These are phyloP conservation scores for Hydrochoerus hydrochaeris DNA, from an alignment of 2,113 vertebrate genomes.

Conservation along the genomic window DNA sequence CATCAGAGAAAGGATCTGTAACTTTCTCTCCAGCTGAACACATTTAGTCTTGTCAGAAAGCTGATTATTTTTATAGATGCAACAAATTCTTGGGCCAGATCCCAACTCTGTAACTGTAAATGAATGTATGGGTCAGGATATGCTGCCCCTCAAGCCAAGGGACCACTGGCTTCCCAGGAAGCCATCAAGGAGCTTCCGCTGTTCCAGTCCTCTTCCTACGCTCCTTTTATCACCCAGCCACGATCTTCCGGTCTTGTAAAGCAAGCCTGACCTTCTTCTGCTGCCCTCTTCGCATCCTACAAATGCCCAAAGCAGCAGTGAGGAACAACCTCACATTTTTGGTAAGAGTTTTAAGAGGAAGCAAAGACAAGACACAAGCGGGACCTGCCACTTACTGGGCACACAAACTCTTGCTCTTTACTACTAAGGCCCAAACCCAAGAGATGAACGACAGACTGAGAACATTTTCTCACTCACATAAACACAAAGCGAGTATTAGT, in stretches of 20 bases:
- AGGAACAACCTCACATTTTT: not conserved
- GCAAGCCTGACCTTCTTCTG: not conserved
- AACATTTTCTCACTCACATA: not conserved
- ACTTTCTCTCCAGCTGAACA: not conserved
- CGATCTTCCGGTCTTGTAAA: not conserved
- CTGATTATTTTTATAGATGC: not conserved
- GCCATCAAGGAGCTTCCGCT: not conserved
- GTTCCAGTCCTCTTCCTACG: not conserved
- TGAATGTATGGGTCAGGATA: not conserved
- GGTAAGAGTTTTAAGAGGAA: not conserved
- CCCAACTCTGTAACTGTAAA: not conserved
- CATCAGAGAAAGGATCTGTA: not conserved
- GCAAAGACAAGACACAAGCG: not conserved
- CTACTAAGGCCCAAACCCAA: not conserved
- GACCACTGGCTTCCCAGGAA: not conserved
- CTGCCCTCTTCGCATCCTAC: not conserved
- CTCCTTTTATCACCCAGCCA: not conserved
- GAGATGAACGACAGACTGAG: not conserved
- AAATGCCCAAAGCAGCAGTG: not conserved
- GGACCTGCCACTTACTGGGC: not conserved
- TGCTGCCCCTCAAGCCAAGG: not conserved
- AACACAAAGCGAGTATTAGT: not conserved
- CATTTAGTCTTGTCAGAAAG: constrained; percentile 19
- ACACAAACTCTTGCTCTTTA: not conserved
- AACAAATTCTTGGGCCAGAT: not conserved